Percentiles rank a stretch among this genome's conserved stretches.
Evolutionary conservation across 1,140 invertebrate species (phyloP).

Genomic region (Musca domestica): DNA sequence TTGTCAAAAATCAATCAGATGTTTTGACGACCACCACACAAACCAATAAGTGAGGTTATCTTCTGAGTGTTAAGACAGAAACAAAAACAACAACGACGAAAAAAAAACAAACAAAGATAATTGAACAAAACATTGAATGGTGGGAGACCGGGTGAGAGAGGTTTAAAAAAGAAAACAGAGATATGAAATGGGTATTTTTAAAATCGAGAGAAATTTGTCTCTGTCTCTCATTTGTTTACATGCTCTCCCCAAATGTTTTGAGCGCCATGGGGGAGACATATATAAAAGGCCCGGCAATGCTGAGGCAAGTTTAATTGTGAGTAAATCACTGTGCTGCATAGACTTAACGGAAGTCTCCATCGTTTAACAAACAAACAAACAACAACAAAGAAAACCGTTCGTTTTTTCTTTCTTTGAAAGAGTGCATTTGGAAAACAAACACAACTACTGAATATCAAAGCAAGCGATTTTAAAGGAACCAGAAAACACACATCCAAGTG

Average conservation of each 20-base stretch:
- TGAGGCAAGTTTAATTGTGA: conserved; percentile 9
- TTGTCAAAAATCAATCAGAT: too few relatives aligned
- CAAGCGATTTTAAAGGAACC: background rate
- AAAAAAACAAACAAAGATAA: too few relatives aligned
- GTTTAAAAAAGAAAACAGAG: too few relatives aligned
- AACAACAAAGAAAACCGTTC: background rate
- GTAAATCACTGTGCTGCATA: background rate
- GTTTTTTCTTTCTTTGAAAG: background rate
- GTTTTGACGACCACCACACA: too few relatives aligned
- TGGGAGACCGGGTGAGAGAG: too few relatives aligned
- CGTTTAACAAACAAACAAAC: conserved; percentile 3
- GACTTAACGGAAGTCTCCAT: background rate
- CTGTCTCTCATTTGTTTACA: background rate
- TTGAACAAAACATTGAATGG: too few relatives aligned
- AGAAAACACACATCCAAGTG: background rate
- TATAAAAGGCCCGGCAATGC: conserved; percentile 15
- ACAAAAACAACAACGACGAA: too few relatives aligned
- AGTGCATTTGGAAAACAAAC: background rate
- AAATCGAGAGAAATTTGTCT: background rate
- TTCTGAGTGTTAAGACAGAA: too few relatives aligned
- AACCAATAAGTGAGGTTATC: too few relatives aligned
- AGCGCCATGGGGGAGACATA: conserved; percentile 1
- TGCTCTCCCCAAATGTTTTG: background rate
- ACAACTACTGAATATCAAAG: background rate
- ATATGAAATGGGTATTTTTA: too few relatives aligned